Base-by-base conservation (phyloP, 2,113 vertebrate genomes). In the Dasyornis broadbenti region DNA sequence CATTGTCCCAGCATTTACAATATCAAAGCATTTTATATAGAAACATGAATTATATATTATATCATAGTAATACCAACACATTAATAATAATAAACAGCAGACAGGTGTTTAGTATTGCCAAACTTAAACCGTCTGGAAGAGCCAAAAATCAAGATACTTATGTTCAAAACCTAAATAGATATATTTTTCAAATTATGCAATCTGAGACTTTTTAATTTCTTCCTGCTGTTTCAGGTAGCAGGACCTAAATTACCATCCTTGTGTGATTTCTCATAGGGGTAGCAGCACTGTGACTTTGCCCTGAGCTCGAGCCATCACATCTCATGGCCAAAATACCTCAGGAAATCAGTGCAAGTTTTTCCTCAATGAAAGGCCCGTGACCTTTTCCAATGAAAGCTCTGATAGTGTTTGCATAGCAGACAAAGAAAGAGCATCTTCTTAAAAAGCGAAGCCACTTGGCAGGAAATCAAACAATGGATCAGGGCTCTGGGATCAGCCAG, bases 401-500 rank as follows among this genome's bases (percentile, higher is more conserved):
- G 3, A 6, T 15, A 64, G 40, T 66, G 88, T 92, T 94, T 94
- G 82, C 85, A 71, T 68, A 80, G 94, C 2, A 75, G 86, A 81
- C 89, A 86, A 73, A 90, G 80, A 79, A 91, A 68, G 57, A 94
- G 65, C 86, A 82, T 89, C 95, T 91, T 92, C 91, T 90, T 86
- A 71, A 89, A 91, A 76, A 89, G 92, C 3, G 12, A 72, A 94
- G 70, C 31, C 20, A 8, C 60, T 61, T 95, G 92, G 93, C 94
- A 89, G 89, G 83, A 24, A 79, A 37, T 21, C 86, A 97, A 87
- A 45, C 1, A 28, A 77, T 78, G 92, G 76, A 60, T 94, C 86
- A 64, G 84, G 3, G 27, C 2, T 0, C 2, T 4, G 75, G 85
- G 59, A 44, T 30, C 50, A 44, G 88, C n/a, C 83, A 26, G 80